Evolutionary conservation across 37 sponge, comb jelly and placozoan genomes (phyloP).

Genomic region (Ianthella basta): DNA sequence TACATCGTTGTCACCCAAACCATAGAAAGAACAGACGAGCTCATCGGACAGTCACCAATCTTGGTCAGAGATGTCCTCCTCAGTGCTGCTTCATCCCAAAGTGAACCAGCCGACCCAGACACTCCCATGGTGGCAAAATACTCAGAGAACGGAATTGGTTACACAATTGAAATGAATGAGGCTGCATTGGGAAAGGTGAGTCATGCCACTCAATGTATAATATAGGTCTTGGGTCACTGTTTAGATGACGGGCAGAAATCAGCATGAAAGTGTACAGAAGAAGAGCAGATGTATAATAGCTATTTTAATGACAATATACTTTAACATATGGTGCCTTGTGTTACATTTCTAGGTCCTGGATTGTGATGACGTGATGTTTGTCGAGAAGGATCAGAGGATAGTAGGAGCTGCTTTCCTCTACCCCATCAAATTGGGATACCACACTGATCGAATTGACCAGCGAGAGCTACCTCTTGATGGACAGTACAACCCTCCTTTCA

Average conservation of each 20-base stretch:
- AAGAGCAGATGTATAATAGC: neutral
- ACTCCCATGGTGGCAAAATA: neutral
- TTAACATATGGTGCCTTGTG: too few relatives aligned
- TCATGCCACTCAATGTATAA: neutral
- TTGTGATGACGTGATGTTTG: neutral
- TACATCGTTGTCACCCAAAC: neutral
- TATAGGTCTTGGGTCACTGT: too few relatives aligned
- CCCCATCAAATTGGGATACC: slow-evolving; percentile 38
- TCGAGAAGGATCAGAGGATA: neutral
- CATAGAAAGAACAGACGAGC: too few relatives aligned
- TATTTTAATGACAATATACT: neutral
- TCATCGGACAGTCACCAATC: neutral
- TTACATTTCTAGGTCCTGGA: neutral
- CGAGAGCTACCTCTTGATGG: slow-evolving; percentile 36
- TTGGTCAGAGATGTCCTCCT: neutral
- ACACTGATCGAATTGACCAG: slow-evolving; percentile 75
- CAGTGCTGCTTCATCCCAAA: neutral
- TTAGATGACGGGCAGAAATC: too few relatives aligned
- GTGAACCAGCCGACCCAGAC: neutral
- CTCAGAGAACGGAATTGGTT: neutral
- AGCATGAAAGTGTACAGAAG: neutral
- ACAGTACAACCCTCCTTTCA: slow-evolving; percentile 53
- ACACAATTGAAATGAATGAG: slow-evolving; percentile 5
- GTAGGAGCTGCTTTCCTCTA: neutral
- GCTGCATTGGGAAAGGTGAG: slow-evolving; percentile 14